A percentile compares a stretch with the other conserved stretches of the same genome.
Evolutionary conservation across 2,797 vertebrate genomes (phyloP).

Genomic region (Lacerta bilineata): DNA sequence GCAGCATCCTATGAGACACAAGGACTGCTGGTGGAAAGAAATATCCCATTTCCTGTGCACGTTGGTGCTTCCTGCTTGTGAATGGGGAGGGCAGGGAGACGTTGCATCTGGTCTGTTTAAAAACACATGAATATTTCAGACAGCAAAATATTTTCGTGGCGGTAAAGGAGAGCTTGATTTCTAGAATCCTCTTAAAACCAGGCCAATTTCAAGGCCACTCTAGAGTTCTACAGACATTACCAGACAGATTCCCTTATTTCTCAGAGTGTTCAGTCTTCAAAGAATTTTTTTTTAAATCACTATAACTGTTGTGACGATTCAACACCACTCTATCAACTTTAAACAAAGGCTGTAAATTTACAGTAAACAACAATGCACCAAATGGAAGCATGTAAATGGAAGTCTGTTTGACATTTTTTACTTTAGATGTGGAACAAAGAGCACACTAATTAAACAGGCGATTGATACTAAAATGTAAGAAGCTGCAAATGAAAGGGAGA

Average conservation of each 20-base stretch:
- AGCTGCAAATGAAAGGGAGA: constrained; percentile 3
- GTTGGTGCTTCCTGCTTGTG: background rate
- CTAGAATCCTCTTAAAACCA: constrained; percentile 1
- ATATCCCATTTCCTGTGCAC: background rate
- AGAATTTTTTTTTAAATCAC: background rate
- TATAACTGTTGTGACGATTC: background rate
- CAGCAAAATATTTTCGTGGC: background rate
- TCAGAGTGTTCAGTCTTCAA: background rate
- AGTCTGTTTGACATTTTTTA: constrained; percentile 19
- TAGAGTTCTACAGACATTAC: background rate
- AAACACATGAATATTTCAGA: background rate
- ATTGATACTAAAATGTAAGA: constrained; percentile 2
- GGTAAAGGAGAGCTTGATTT: constrained; percentile 14
- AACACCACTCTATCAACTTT: constrained; percentile 3
- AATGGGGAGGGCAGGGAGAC: background rate
- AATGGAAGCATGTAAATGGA: constrained; percentile 11
- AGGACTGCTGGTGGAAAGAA: background rate
- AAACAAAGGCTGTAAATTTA: constrained; percentile 20
- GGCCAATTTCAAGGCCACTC: background rate
- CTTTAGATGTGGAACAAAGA: constrained; percentile 8
- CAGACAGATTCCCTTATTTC: background rate
- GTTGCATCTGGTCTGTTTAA: background rate
- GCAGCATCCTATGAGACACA: background rate
- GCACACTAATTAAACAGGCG: background rate
- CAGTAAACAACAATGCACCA: background rate